Evolutionary conservation across 2,113 vertebrate species (phyloP), one percentile per base, ranked within the genome.

Genomic region (Coptodon bakossiorum): DNA sequence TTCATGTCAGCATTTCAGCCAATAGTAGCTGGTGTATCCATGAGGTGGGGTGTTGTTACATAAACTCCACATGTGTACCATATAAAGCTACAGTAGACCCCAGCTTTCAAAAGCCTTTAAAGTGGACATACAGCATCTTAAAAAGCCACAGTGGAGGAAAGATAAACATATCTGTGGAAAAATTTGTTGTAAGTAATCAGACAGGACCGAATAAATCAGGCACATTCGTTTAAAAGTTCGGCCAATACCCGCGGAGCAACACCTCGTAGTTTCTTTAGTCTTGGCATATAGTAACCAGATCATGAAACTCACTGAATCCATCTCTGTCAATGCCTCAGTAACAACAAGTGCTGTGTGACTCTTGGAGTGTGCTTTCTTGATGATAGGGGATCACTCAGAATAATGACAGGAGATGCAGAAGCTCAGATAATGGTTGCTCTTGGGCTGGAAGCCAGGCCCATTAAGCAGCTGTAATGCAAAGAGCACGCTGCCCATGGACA

Each of bases 381-480:
- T 89, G 59, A 52, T 43, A 19, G 68, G 50, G 53, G 71, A 56
- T 86, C 73, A 88, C 48, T 80, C 9, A 4, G 45, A 5, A 31
- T 91, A 89, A 86, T 93, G 82, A 82, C 81, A 61, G 83, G 27
- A 84, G 81, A 91, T 84, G 88, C 81, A 80, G 82, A 24, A 24
- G 87, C 88, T 82, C 76, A 76, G 80, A 86, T 94, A 93, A 92
- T 92, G 54, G 91, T 79, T 59, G 80, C 90, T 92, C 78, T 93
- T 53, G 80, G 87, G 80, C 63, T 38, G 79, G 4, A 73, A 83
- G 53, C 85, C 85, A 76, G 86, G 45, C 19, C 83, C 87, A 90
- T 94, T 90, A 89, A 82, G 85, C 84, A 90, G 88, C 54, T 8
- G 86, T 92, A 90, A 89, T 88, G 87, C 89, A 93, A 61, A 90